Percentiles rank a stretch among this genome's conserved stretches.
Conservation (phyloP, 2,113 vertebrate genomes). For the Spheniscus mendiculus region DNA sequence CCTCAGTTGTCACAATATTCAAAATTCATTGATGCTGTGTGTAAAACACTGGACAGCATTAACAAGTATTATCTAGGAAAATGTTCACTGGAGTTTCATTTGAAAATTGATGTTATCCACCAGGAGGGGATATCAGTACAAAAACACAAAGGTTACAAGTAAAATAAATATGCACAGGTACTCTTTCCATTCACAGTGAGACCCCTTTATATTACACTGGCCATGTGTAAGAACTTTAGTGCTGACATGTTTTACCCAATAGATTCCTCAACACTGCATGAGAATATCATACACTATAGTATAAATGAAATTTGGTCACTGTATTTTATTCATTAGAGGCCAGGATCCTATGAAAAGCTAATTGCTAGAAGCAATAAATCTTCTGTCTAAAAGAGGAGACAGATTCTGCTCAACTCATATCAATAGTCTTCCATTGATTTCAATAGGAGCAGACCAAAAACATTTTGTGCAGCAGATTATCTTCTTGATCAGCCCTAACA, state of each 20-base stretch:
- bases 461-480: background rate
- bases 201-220: background rate
- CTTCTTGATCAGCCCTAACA: background rate
- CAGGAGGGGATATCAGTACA: background rate
- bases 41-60: background rate
- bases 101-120: background rate
- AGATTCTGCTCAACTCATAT: background rate
- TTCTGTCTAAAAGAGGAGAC: background rate
- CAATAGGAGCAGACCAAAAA: background rate
- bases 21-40: background rate
- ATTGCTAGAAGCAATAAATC: background rate
- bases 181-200: background rate
- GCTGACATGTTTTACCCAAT: rapidly evolving
- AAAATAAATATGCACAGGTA: background rate
- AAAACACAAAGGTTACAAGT: background rate
- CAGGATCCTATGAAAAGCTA: background rate
- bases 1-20: background rate
- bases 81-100: background rate
- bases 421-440: background rate
- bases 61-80: background rate
- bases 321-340: background rate
- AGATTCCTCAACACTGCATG: background rate
- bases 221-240: background rate
- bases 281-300: background rate
- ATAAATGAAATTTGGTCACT: background rate